phyloP scores from a whole-genome alignment of 2,888 invertebrate species.

The Scaptomyza caliginosa region DNA sequence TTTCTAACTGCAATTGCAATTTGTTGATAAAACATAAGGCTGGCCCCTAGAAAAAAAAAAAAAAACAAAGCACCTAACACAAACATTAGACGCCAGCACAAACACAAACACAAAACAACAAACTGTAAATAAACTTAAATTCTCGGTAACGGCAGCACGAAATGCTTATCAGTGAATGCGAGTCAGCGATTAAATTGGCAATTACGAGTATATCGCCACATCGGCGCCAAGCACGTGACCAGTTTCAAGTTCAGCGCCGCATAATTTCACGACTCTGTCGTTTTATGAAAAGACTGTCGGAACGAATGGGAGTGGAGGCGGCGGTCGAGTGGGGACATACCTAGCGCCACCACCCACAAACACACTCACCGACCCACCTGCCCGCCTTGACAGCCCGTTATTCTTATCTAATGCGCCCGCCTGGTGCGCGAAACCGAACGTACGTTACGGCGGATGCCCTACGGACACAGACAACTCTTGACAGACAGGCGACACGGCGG shows the following conservation, averaged over 20 bases:
- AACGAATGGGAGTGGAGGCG: no score
- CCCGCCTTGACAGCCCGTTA: constrained; percentile 20
- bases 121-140: neutral
- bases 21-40: constrained; percentile 48
- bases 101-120: constrained; percentile 14
- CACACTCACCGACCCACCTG: neutral
- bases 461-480: constrained; percentile 18
- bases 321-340: neutral
- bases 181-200: constrained; percentile 73
- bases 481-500: constrained; percentile 38
- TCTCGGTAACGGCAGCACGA: constrained; percentile 33
- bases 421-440: constrained; percentile 9
- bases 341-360: neutral
- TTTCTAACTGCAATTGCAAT: constrained; percentile 45
- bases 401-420: constrained; percentile 42
- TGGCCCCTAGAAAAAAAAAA: neutral
- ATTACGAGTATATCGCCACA: constrained; percentile 72
- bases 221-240: constrained; percentile 74
- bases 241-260: constrained; percentile 69
- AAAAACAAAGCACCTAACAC: neutral
- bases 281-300: constrained; percentile 20
- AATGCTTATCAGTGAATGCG: constrained; percentile 66
- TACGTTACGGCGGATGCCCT: constrained; percentile 11
- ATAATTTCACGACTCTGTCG: constrained; percentile 46
- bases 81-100: constrained; percentile 17